Evolutionary conservation across 1,140 invertebrate genomes (phyloP), one percentile per base, ranked within the genome.

Genomic region (Drosophila orosa): DNA sequence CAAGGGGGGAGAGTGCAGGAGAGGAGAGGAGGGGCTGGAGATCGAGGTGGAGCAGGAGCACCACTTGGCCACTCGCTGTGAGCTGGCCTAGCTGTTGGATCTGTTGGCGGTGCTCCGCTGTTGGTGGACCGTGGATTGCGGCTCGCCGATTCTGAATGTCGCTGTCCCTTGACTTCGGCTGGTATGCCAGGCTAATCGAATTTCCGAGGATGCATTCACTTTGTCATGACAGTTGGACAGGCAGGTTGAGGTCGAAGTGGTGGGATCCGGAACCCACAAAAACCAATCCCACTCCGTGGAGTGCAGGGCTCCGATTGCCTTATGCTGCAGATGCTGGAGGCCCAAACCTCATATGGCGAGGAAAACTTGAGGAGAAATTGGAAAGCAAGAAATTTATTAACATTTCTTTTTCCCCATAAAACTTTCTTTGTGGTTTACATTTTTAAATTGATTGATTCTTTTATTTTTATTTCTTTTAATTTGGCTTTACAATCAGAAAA

Each of bases 81-180:
- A 68, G 63, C 60, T 69, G 56, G 74, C 75, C 75, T 78, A 72
- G 76, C 75, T 65, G 75, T 79, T 69, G 67, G 40, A 42, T 42
- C 17, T 13, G 40, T 33, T 54, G 59, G 29, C 35, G 56, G 42
- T 50, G 57, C 42, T 57, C 58, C 37, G 61, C 59, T 33, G 44
- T 17, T 31, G 47, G 48, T 58, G 27, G 35, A 35, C 19, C 19
- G 19, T 5, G 63, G 63, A 67, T 50, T 47, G 65, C n/a, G 62
- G 60, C 39, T 55, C 24, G 52, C 19, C 35, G 78, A 44, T 73
- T 78, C 47, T 37, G 58, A 75, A 87, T 85, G 81, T 86, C 78
- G 81, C 78, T 87, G 82, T 86, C 82, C 82, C 82, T 86, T 85
- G 83, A 71, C 67, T 71, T 69, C 10, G 65, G 35, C 40, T 69